Evolutionary conservation across 1,140 invertebrate species (phyloP).

Genomic region (Pachyrhynchus sulphureomaculatus): DNA sequence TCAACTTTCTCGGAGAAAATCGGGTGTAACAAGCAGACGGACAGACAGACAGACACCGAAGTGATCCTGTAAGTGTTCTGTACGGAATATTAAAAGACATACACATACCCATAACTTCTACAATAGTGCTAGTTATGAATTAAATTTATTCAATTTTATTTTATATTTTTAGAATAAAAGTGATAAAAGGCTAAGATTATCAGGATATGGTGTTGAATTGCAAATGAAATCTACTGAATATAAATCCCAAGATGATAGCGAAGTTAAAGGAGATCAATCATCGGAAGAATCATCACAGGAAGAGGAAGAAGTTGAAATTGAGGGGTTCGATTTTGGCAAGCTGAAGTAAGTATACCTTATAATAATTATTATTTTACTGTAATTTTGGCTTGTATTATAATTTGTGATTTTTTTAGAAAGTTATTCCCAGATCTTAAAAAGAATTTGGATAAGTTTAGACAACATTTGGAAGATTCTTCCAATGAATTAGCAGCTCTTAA

Average conservation of each 20-base stretch:
- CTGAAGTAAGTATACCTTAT: conserved; percentile 67
- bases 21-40: too few species aligned
- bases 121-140: too few species aligned
- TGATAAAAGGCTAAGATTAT: conserved; percentile 70
- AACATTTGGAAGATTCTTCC: conserved; percentile 79
- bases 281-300: conserved; percentile 58
- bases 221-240: conserved; percentile 99
- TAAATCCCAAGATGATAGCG: conserved; percentile 95
- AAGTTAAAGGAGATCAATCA: conserved; percentile 58
- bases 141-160: too few species aligned
- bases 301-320: conserved; percentile 70
- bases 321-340: conserved; percentile 87
- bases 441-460: conserved; percentile 72
- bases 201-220: conserved; percentile 97
- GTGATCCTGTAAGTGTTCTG: too few species aligned
- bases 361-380: too few species aligned
- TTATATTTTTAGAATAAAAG: conserved; percentile 56
- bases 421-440: conserved; percentile 72
- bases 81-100: too few species aligned
- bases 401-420: conserved; percentile 58
- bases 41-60: too few species aligned
- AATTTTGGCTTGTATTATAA: too few species aligned
- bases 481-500: conserved; percentile 92
- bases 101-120: too few species aligned
- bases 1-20: too few species aligned